Conservation (phyloP, 2,888 invertebrate species). For the Trachelus iudaicus region DNA sequence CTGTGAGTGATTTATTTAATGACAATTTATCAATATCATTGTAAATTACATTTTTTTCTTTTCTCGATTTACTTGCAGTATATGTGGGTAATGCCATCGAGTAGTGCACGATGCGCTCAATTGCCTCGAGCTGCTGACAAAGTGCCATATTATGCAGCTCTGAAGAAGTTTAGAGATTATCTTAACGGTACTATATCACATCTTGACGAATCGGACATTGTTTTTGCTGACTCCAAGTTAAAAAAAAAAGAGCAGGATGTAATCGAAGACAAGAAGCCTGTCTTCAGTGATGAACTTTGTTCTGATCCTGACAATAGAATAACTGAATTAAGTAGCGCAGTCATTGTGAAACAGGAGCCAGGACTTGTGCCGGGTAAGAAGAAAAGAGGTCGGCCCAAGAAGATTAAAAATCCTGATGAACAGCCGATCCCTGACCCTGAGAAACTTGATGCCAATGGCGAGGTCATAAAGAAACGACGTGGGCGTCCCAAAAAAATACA, state of each 20-base stretch:
- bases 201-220: constrained; percentile 88
- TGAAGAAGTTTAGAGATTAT: constrained; percentile 95
- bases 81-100: constrained; percentile 99
- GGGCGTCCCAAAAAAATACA: constrained; percentile 88
- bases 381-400: constrained; percentile 91
- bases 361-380: constrained; percentile 79
- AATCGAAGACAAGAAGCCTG: constrained; percentile 54
- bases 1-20: constrained; percentile 73
- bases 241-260: constrained; percentile 67
- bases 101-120: constrained; percentile 96
- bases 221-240: constrained; percentile 80
- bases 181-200: constrained; percentile 87
- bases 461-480: constrained; percentile 86
- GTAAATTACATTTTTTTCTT: not conserved
- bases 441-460: constrained; percentile 65
- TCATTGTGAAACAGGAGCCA: constrained; percentile 50
- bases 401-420: constrained; percentile 79
- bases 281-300: constrained; percentile 48
- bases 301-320: constrained; percentile 54
- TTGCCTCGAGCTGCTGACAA: constrained; percentile 97
- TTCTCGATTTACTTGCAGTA: constrained; percentile 72
- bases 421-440: constrained; percentile 68
- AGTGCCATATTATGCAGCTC: constrained; percentile 95
- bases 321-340: constrained; percentile 50
- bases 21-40: not conserved